Conservation (phyloP, 35 echinoderm and acorn worm genomes). For the Holothuria glaberrima region DNA sequence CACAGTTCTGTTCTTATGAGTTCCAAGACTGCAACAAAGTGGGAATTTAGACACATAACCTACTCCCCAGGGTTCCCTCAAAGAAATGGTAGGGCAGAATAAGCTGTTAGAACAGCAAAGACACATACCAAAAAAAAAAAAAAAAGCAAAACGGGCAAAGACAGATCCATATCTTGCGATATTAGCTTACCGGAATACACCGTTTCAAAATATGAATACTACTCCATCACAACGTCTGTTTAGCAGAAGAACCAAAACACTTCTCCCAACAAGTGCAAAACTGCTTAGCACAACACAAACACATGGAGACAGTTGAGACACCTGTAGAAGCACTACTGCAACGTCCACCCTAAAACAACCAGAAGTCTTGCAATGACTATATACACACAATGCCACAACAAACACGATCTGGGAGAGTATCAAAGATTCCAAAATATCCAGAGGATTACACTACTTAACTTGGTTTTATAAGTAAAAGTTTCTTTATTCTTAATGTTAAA, state of each 20-base stretch:
- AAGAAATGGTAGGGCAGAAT: slow-evolving; percentile 41
- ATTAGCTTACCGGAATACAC: slow-evolving; percentile 74
- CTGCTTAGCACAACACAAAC: not conserved
- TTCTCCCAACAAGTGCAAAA: slow-evolving; percentile 26
- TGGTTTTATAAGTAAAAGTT: not conserved
- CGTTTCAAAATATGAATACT: slow-evolving; percentile 20
- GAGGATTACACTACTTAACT: slow-evolving; percentile 4
- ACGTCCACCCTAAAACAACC: not conserved
- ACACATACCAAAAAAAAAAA: not conserved
- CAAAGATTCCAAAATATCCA: not conserved
- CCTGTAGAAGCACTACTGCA: no score
- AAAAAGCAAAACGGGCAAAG: slow-evolving; percentile 46
- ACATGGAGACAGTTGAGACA: slow-evolving; percentile 4
- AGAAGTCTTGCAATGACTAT: no score
- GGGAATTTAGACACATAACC: slow-evolving; percentile 71
- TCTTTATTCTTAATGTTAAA: not conserved
- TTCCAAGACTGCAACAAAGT: slow-evolving; percentile 54
- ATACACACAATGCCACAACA: no score
- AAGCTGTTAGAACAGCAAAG: slow-evolving; percentile 50
- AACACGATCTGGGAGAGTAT: slow-evolving; percentile 6
- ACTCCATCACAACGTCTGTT: slow-evolving; percentile 35
- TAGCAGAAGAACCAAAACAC: slow-evolving; percentile 29
- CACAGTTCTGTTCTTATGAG: slow-evolving; percentile 44
- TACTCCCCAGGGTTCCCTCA: slow-evolving; percentile 35
- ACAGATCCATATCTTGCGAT: slow-evolving; percentile 70